phyloP scores from a whole-genome alignment of 2,888 invertebrate genomes.

The Parnassius apollo region DNA sequence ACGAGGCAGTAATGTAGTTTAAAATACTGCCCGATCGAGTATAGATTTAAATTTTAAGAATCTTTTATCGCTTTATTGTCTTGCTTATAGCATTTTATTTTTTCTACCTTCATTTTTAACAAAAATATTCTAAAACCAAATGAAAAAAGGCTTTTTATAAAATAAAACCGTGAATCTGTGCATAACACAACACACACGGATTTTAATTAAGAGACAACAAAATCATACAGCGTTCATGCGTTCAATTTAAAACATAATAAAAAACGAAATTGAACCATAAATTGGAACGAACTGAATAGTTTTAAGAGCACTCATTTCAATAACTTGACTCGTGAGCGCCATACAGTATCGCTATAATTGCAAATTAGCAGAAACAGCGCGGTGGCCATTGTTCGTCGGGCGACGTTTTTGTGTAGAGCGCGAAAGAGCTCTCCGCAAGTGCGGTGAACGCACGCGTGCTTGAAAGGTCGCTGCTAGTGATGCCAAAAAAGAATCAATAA shows the following conservation, averaged over 20 bases:
- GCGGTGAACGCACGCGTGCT: slow-evolving; percentile 12
- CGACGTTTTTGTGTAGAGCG: slow-evolving; percentile 13
- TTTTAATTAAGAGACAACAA: neutral
- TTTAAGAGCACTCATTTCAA: slow-evolving; percentile 9
- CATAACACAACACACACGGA: too few relatives aligned
- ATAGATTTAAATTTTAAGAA: too few relatives aligned
- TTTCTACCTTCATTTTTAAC: too few relatives aligned
- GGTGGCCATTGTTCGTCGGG: slow-evolving; percentile 18
- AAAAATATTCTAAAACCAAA: too few relatives aligned
- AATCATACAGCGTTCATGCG: neutral
- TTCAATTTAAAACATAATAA: neutral
- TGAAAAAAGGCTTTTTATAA: too few relatives aligned
- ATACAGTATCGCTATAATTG: slow-evolving; percentile 18
- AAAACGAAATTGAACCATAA: slow-evolving; percentile 1
- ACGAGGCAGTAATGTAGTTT: too few relatives aligned
- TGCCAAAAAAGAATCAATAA: neutral
- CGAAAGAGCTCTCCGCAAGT: slow-evolving; percentile 2
- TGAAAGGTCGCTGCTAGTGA: slow-evolving; percentile 8
- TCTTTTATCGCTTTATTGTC: too few relatives aligned
- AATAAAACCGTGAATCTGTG: too few relatives aligned
- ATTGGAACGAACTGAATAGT: neutral
- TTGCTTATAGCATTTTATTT: too few relatives aligned
- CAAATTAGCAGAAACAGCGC: slow-evolving; percentile 26
- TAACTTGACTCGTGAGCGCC: slow-evolving; percentile 5
- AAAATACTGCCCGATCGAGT: too few relatives aligned